phyloP scores from a whole-genome alignment of 2,113 vertebrate genomes.

The Python bivittatus region DNA sequence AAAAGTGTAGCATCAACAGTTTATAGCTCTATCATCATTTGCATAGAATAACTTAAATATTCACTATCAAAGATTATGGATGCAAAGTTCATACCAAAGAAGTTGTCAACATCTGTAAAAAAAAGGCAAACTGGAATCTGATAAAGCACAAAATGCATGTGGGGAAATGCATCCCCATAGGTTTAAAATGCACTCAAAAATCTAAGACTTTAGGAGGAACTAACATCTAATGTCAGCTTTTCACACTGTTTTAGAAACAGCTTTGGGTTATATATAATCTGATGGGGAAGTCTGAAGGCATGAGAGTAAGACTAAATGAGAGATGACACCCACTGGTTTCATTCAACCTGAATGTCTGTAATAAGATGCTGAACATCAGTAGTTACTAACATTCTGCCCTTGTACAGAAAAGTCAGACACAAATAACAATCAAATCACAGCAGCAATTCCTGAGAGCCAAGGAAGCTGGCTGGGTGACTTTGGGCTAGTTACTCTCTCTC shows the following conservation, averaged over 20 bases:
- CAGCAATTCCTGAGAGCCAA: not conserved
- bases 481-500: not conserved
- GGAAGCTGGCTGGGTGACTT: not conserved
- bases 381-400: not conserved
- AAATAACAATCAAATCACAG: not conserved
- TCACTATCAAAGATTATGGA: not conserved
- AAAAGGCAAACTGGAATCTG: not conserved
- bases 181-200: not conserved
- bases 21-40: not conserved
- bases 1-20: not conserved
- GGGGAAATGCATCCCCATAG: not conserved
- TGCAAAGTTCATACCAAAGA: not conserved
- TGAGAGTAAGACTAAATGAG: not conserved
- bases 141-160: not conserved
- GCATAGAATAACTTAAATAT: not conserved
- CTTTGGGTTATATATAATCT: not conserved
- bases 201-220: not conserved
- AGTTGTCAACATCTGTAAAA: not conserved
- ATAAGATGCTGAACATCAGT: not conserved
- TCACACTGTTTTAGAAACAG: not conserved
- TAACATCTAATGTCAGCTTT: not conserved
- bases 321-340: not conserved
- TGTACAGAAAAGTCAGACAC: not conserved
- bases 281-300: not conserved
- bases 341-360: not conserved